Base-by-base conservation (phyloP, 2,113 vertebrate genomes). In the Rhizomys pruinosus region DNA sequence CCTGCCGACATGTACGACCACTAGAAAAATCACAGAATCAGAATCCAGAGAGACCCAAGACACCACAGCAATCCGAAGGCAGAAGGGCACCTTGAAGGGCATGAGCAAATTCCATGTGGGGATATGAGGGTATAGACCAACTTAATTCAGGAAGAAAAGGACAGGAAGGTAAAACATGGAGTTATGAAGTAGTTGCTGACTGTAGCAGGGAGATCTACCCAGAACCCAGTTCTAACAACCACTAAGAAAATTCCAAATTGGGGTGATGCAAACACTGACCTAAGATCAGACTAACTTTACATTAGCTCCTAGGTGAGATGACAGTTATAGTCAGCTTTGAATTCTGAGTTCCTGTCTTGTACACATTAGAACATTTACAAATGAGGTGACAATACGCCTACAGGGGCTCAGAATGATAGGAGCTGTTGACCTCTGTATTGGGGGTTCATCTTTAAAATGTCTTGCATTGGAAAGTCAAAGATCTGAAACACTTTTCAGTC, bases 121-220 rank as follows among this genome's bases (percentile, higher is more conserved):
- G 42, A 64, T 1, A 15, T 47, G 23, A 23, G 57, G 20, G 39
- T 32, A 19, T 4, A 0, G 17, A 15, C 17, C 37, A n/a, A 16
- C 52, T 19, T 61, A 34, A 23, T 27, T 7, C 4, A 16, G 84
- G 66, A 63, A n/a, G 68, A 39, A 22, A 27, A 6, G 7, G 47
- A 29, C 29, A 47, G 29, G 84, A 29, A 19, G 7, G 25, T 52
- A 52, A 13, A 71, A n/a, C 5, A 4, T 1, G 2, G 0, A 52
- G 42, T 34, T 2, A 4, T 0, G 5, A 52, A 7, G 25, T 13
- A 61, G 37, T 11, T n/a, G 32, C 47, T 8, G n/a, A 55, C 11
- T 20, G 42, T 12, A 16, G 34, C 4, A 0, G 27, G 42, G 16
- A 9, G 59, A 11, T 29, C 42, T 19, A n/a, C 5, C 12, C 2